Conservation (phyloP, 2,888 invertebrate genomes). For the Pimpla rufipes region DNA sequence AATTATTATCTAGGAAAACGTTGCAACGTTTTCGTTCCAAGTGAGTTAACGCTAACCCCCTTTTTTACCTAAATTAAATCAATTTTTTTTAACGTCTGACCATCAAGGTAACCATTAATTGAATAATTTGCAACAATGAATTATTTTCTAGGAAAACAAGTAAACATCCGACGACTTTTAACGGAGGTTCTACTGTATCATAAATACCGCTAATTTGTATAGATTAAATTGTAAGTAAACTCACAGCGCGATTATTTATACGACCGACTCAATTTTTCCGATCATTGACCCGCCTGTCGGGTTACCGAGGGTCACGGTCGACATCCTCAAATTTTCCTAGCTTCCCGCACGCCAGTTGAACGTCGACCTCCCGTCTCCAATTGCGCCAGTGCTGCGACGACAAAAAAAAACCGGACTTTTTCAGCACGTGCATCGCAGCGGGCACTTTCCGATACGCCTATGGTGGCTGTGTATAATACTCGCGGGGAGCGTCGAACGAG, state of each 20-base stretch:
- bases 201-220: not conserved
- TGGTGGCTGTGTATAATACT: not conserved
- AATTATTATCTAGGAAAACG: too few relatives aligned
- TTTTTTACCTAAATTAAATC: too few relatives aligned
- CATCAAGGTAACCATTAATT: too few relatives aligned
- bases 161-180: not conserved
- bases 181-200: too few relatives aligned
- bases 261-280: not conserved
- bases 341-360: not conserved
- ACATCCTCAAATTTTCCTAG: not conserved
- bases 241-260: not conserved
- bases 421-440: slow-evolving; percentile 9
- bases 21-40: too few relatives aligned
- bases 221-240: not conserved
- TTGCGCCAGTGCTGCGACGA: not conserved
- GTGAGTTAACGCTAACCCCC: too few relatives aligned
- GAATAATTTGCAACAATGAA: too few relatives aligned
- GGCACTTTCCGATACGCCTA: slow-evolving; percentile 5
- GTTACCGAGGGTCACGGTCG: not conserved
- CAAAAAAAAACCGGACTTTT: slow-evolving; percentile 3
- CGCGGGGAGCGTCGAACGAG: slow-evolving; percentile 19
- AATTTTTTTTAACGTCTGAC: too few relatives aligned
- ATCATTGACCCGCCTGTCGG: slow-evolving; percentile 16
- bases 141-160: too few relatives aligned
- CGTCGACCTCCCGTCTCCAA: not conserved